Base-by-base conservation (phyloP, 2,113 vertebrate species). In the Planiliza haematocheilus region DNA sequence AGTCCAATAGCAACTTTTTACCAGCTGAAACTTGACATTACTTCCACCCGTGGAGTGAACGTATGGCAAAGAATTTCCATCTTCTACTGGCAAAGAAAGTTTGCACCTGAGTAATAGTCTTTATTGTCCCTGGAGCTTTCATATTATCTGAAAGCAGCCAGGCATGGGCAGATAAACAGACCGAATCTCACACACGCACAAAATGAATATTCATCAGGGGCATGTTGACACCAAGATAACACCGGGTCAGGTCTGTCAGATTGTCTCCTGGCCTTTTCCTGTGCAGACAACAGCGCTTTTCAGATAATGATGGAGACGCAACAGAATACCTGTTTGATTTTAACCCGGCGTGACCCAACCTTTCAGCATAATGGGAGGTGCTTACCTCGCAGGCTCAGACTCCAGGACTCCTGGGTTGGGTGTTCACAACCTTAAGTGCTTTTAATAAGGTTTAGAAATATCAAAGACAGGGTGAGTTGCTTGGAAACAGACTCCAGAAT, bases 191-290 rank as follows among this genome's bases (percentile, higher is more conserved):
- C 48, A 18, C 52, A 45, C 34, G 55, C 70, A 51, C 70, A 38
- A 34, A 41, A 83, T 92, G 83, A 91, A 92, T 92, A 92, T 93
- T 90, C 88, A 92, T 89, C 64, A 5, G 59, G 10, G 1, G 21
- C 73, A 34, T 71, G 83, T 83, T 76, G 77, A 86, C 78, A 79
- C 58, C 56, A 3, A 73, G 73, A 88, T 83, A 82, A 86, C 82
- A 70, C 52, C 7, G 30, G 85, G 85, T 88, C 83, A 71, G 84
- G 74, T 70, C 79, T 69, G 74, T 76, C 85, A 83, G 80, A 88
- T 78, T 73, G 63, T 76, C 83, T 86, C 61, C 67, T 73, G 82
- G 78, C 87, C 85, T 86, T 85, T 83, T 63, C 63, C 59, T 10
- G 7, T 7, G 3, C 74, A 51, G 58, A 79, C 76, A 72, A 75